Base-by-base conservation (phyloP, 2,113 vertebrate genomes). In the Plectropomus leopardus region DNA sequence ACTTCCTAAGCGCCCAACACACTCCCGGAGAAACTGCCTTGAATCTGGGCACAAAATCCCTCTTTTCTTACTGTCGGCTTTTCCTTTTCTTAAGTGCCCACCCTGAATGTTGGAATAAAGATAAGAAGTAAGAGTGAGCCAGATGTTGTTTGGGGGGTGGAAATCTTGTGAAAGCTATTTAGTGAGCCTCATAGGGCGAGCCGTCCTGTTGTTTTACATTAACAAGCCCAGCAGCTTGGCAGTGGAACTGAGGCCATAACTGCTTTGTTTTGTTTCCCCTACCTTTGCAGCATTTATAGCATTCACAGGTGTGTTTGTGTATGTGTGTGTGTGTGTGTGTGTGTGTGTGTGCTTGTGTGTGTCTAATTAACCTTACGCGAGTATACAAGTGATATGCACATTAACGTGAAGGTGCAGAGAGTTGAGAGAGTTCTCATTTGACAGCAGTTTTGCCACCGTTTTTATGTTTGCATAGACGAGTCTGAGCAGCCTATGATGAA, bases 141-240 rank as follows among this genome's bases (percentile, higher is more conserved):
- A 85, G 86, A 89, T 92, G 91, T 88, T 84, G 53, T 91, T 89
- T 57, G n/a, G 44, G 69, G 67, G 72, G 60, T 76, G 74, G 80
- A 71, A 53, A 76, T 72, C 80, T 88, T 59, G 72, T 89, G 80
- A 91, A 89, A 87, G 63, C 74, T 80, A 44, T 90, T 91, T 86
- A 83, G 88, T 70, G 81, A 86, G 83, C 65, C 72, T 90, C 83
- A 80, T 68, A 84, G 79, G 79, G 89, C 78, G 85, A 58, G 80
- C 80, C 59, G 63, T 87, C 90, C 88, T 80, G 88, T 92, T 90
- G 91, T 90, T 92, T 93, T 81, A 89, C 80, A 40, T 90, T 92
- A 93, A 90, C 88, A 86, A 90, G 90, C 88, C 84, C 66, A 66
- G 85, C 79, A 89, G 86, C 86, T 90, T 92, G 89, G 92, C 91